Conservation (phyloP, 64 coral and sea anemone species). For the Actinia equina region DNA sequence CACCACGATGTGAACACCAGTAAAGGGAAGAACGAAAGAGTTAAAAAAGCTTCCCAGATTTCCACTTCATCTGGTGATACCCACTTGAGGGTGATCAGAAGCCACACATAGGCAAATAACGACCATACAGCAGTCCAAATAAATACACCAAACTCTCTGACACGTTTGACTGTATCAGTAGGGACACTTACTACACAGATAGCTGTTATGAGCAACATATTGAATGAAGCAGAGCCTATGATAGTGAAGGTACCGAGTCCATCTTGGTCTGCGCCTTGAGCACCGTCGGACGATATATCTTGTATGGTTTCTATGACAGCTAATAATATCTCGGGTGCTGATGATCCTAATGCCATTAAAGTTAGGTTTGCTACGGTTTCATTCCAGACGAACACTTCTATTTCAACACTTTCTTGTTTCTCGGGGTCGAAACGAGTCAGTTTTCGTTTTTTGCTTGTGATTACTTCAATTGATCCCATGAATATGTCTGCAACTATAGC, state of each 20-base stretch:
- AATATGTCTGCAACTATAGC: constrained; percentile 94
- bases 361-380: constrained; percentile 92
- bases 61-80: constrained; percentile 68
- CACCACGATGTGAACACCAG: constrained; percentile 77
- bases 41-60: constrained; percentile 87
- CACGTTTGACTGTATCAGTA: constrained; percentile 48
- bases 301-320: constrained; percentile 80
- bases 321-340: constrained; percentile 82
- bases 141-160: constrained; percentile 85
- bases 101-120: constrained; percentile 88
- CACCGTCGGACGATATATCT: constrained; percentile 20
- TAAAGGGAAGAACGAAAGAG: constrained; percentile 70
- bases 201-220: constrained; percentile 82
- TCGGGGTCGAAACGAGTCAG: constrained; percentile 61
- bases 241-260: constrained; percentile 89
- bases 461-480: constrained; percentile 87
- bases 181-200: constrained; percentile 84
- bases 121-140: constrained; percentile 77
- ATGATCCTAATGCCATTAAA: constrained; percentile 86
- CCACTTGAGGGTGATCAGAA: constrained; percentile 69
- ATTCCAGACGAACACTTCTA: constrained; percentile 88
- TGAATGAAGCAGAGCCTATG: constrained; percentile 86
- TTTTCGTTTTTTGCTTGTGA: constrained; percentile 83
- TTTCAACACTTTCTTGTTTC: constrained; percentile 64
- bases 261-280: constrained; percentile 44